Conservation (phyloP, 2,888 invertebrate species). For the Muscina levida region DNA sequence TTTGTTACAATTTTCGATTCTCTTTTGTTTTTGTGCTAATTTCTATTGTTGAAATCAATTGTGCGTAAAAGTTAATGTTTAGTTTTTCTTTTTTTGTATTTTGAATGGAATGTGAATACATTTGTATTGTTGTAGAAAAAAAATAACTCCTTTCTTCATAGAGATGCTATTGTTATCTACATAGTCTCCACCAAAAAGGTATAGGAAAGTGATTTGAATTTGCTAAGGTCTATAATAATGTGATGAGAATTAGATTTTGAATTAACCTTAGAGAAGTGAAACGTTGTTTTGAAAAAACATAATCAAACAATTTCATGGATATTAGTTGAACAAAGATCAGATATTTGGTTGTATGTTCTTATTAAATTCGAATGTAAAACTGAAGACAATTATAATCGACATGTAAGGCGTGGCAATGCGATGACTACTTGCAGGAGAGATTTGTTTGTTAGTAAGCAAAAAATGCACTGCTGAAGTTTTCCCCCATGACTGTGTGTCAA, state of each 20-base stretch:
- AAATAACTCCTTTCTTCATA: too few relatives aligned
- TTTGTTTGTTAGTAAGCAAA: too few relatives aligned
- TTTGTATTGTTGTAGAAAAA: constrained; percentile 41
- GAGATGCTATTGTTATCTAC: too few relatives aligned
- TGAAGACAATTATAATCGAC: too few relatives aligned
- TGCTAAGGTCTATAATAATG: constrained; percentile 43
- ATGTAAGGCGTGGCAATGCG: too few relatives aligned
- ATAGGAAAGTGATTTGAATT: constrained; percentile 27
- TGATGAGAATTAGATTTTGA: neutral
- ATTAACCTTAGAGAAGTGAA: neutral
- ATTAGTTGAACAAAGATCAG: constrained; percentile 30
- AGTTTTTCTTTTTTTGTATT: constrained; percentile 16
- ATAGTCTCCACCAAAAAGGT: constrained; percentile 5
- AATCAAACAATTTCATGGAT: constrained; percentile 58
- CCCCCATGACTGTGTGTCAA: too few relatives aligned
- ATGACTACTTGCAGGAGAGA: too few relatives aligned
- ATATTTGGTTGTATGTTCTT: constrained; percentile 15
- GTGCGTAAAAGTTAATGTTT: constrained; percentile 64
- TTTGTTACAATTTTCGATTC: constrained; percentile 19
- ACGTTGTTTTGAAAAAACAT: constrained; percentile 8
- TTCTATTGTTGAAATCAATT: constrained; percentile 55
- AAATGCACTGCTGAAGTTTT: too few relatives aligned
- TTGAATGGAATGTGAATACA: constrained; percentile 49
- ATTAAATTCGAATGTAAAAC: constrained; percentile 27
- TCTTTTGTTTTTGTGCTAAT: constrained; percentile 47